phyloP scores from a whole-genome alignment of 2,113 vertebrate genomes.

The Campylorhamphus procurvoides region DNA sequence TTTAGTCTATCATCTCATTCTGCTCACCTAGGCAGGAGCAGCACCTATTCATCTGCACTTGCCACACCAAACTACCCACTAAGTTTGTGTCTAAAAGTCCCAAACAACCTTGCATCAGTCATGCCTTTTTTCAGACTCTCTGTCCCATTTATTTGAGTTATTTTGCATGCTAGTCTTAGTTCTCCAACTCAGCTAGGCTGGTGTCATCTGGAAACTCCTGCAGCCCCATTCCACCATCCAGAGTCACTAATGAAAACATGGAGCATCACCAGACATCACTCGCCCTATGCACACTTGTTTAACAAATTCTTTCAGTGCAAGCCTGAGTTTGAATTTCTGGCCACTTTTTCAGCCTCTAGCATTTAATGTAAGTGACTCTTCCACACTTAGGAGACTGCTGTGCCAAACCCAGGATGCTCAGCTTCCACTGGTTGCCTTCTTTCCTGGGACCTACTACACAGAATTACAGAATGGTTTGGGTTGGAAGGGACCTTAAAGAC shows the following conservation, averaged over 20 bases:
- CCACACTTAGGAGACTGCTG: neutral
- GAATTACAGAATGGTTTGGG: neutral
- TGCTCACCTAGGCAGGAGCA: neutral
- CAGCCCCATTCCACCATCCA: neutral
- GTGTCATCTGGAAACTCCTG: neutral
- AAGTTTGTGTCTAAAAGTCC: neutral
- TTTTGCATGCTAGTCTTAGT: neutral
- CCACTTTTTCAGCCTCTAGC: neutral
- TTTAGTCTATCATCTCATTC: neutral
- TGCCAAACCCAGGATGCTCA: neutral
- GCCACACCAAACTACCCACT: neutral
- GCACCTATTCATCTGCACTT: neutral
- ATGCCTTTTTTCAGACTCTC: neutral
- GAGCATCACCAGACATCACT: neutral
- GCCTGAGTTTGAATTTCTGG: fast-evolving
- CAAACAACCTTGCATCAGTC: neutral
- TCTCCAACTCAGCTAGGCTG: neutral
- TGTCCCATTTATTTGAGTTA: neutral
- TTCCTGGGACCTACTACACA: neutral
- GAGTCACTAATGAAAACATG: fast-evolving
- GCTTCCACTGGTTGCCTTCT: neutral
- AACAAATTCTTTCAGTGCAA: neutral
- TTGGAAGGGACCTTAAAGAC: neutral
- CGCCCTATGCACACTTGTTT: neutral
- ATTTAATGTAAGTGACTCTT: neutral